Evolutionary conservation across 1,140 invertebrate genomes (phyloP), one percentile per base, ranked within the genome.

Genomic region (Propsilocerus akamusi): DNA sequence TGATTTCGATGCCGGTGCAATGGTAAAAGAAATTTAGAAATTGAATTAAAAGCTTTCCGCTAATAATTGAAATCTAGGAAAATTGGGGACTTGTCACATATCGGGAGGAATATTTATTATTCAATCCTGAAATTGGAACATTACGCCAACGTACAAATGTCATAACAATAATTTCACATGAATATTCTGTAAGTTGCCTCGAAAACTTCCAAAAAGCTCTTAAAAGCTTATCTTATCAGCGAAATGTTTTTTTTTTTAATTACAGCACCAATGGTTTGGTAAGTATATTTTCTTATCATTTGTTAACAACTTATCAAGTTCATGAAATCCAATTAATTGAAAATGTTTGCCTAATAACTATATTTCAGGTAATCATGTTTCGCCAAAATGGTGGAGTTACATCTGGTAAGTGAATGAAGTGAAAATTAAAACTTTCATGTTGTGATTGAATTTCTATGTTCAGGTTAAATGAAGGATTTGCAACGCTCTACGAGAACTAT

Each of bases 21-120:
- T 86, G 80, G 22, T 14, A 12, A 3, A 30, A 1, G 11, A 17
- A 41, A 20, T 41, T 41, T 20, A 41, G 22, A 20, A 20, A 7
- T 41, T 11, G 6, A 6, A 8, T 30, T 30, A 7, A 20, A 72
- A 2, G 76, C 74, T 6, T 76, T 20, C 76, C n/a, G n/a, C n/a
- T n/a, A n/a, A n/a, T n/a, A n/a, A n/a, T n/a, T n/a, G n/a, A n/a
- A n/a, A n/a, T n/a, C n/a, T n/a, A n/a, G 83, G 83, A 86, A 58
- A 86, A 86, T 59, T 85, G 81, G 80, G 82, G 82, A 4, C 62
- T 91, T 1, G 75, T 92, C 10, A 92, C 84, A 6, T 94, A 85
- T 65, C 78, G 67, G 56, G 68, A 70, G 56, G 62, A 63, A 14
- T 65, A 66, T 28, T 57, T 70, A 2, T 56, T 70, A 5, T 57